Percentiles rank a stretch among this genome's conserved stretches.
Conservation (phyloP, 2,797 vertebrate genomes). For the Clarias platycephalus region DNA sequence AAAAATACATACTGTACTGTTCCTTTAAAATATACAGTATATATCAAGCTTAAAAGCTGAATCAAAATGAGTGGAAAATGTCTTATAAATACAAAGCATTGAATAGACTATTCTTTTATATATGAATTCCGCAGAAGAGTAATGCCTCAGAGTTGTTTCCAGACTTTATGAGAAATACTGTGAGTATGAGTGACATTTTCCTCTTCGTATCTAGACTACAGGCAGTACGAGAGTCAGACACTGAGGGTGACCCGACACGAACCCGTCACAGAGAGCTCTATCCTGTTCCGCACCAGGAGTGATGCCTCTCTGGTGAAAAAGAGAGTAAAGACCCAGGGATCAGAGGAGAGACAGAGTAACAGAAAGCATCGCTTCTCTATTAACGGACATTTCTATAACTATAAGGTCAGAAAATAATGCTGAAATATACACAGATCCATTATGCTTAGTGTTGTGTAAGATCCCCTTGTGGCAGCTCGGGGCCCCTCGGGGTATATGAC, state of each 20-base stretch:
- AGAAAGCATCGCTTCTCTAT: conserved; percentile 86
- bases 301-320: conserved; percentile 76
- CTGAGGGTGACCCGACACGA: conserved; percentile 66
- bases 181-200: background rate
- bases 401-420: conserved; percentile 65
- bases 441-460: too few relatives aligned
- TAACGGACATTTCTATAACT: conserved; percentile 92
- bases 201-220: conserved; percentile 63
- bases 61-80: background rate
- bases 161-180: background rate
- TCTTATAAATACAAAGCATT: background rate
- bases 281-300: conserved; percentile 82
- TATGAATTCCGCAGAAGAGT: background rate
- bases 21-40: background rate
- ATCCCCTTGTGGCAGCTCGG: background rate
- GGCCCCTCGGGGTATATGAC: too few relatives aligned
- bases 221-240: conserved; percentile 71
- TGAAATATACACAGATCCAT: background rate
- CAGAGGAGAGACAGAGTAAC: conserved; percentile 66
- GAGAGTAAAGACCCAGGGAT: conserved; percentile 67
- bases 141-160: background rate
- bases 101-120: background rate
- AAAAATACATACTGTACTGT: background rate
- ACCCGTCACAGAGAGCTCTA: conserved; percentile 67
- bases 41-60: background rate